phyloP scores from a whole-genome alignment of 1,140 invertebrate species.

The Bombyx mori region DNA sequence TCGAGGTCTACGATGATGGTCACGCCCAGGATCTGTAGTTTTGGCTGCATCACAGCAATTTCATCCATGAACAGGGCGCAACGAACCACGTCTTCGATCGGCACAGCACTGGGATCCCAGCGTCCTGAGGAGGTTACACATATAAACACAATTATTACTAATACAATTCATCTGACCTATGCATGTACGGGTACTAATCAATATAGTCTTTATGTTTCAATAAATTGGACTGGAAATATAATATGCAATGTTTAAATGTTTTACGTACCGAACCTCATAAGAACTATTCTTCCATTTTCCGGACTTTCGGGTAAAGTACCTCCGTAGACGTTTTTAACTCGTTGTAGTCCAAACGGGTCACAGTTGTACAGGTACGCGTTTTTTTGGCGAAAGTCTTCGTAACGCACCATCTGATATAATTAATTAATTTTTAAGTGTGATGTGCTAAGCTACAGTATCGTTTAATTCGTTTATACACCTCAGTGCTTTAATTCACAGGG shows the following conservation, averaged over 20 bases:
- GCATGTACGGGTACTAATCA: too few species aligned
- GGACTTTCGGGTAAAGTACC: constrained; percentile 47
- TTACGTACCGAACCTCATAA: constrained; percentile 56
- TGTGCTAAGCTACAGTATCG: too few species aligned
- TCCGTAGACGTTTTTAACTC: constrained; percentile 43
- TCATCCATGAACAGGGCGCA: constrained; percentile 79
- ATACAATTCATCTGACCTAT: too few species aligned
- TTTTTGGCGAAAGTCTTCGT: constrained; percentile 47
- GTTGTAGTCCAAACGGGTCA: constrained; percentile 39
- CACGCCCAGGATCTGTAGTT: constrained; percentile 80
- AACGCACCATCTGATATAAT: constrained; percentile 43
- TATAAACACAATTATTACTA: too few species aligned
- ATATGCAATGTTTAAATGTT: neutral
- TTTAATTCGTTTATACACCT: too few species aligned
- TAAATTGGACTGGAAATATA: too few species aligned
- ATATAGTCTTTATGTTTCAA: too few species aligned
- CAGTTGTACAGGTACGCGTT: constrained; percentile 47
- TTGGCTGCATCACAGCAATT: constrained; percentile 79
- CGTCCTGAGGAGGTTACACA: constrained; percentile 64
- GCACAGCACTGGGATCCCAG: constrained; percentile 78
- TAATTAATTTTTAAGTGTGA: too few species aligned
- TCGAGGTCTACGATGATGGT: constrained; percentile 81
- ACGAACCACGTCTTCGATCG: constrained; percentile 79
- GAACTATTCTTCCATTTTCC: constrained; percentile 39
- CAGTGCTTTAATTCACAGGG: too few species aligned